Conservation (phyloP, 2,113 vertebrate genomes). For the Aleadryas rufinucha region DNA sequence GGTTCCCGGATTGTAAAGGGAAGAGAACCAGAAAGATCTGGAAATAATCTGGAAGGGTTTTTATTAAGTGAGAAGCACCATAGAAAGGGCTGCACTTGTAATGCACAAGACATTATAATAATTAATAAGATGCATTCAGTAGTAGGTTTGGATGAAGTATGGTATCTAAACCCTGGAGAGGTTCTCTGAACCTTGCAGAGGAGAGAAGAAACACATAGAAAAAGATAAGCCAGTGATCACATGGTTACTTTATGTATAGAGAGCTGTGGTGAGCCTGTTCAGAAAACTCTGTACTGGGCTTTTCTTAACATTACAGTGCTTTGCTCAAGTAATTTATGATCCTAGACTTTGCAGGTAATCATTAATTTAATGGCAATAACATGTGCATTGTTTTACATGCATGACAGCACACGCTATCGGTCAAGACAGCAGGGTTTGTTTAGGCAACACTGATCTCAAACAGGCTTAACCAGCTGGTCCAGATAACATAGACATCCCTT, state of each 20-base stretch:
- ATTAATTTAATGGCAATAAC: background rate
- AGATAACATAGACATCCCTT: background rate
- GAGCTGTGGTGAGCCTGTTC: background rate
- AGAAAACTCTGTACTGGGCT: background rate
- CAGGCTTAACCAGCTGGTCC: background rate
- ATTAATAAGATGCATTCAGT: background rate
- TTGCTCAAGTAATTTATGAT: background rate
- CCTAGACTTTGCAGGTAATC: background rate
- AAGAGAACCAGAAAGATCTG: background rate
- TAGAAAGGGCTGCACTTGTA: fast-evolving
- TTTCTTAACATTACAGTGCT: background rate
- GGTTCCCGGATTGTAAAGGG: background rate
- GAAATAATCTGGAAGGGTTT: background rate
- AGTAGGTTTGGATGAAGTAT: background rate
- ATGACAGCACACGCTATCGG: background rate
- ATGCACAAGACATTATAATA: background rate
- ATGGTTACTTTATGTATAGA: background rate
- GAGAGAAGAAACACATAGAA: background rate
- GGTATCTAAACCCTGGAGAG: background rate
- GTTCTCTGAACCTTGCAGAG: background rate
- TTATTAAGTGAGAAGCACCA: background rate
- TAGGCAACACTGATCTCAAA: background rate
- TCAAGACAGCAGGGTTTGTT: background rate
- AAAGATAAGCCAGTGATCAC: background rate
- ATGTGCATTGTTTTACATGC: background rate